These are phyloP conservation scores for Drosophila greeni DNA, from an alignment of 2,888 invertebrate species.

Conservation along the genomic window DNA sequence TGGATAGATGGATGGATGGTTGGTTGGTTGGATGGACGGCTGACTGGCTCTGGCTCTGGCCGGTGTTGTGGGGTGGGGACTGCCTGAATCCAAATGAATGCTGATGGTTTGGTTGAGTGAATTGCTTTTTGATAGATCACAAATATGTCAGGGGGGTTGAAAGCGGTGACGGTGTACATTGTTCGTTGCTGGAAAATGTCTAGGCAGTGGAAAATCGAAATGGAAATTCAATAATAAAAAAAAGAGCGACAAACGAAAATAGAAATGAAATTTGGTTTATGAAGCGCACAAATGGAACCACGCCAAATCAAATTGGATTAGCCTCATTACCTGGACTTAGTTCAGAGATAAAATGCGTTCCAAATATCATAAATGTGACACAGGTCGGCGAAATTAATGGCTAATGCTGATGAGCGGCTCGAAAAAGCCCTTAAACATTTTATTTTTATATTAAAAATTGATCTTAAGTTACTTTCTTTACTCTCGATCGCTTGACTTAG, in stretches of 20 bases:
- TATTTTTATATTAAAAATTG: not conserved
- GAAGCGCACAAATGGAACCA: constrained; percentile 16
- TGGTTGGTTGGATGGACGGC: not conserved
- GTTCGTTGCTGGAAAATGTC: constrained; percentile 14
- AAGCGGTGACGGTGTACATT: constrained; percentile 13
- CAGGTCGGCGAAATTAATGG: not conserved
- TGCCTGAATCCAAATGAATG: constrained; percentile 42
- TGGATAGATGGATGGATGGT: constrained; percentile 4
- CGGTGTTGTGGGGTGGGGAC: not conserved
- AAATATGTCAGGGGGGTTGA: constrained; percentile 33
- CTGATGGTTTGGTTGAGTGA: constrained; percentile 51
- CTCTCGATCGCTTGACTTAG: not conserved
- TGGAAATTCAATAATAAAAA: constrained; percentile 21
- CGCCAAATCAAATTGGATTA: constrained; percentile 35
- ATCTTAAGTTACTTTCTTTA: not conserved
- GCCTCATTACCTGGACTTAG: constrained; percentile 15
- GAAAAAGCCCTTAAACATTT: no score
- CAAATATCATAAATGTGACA: not conserved
- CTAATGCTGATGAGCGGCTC: not conserved
- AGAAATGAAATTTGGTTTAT: constrained; percentile 24
- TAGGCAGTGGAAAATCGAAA: constrained; percentile 21
- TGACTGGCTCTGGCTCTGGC: not conserved
- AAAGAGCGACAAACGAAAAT: constrained; percentile 17
- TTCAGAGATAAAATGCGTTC: not conserved
- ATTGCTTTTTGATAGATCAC: constrained; percentile 56